A percentile compares a stretch with the other conserved stretches of the same genome.
Conservation (phyloP, 2,888 invertebrate genomes). For the Mythimna lalbum region DNA sequence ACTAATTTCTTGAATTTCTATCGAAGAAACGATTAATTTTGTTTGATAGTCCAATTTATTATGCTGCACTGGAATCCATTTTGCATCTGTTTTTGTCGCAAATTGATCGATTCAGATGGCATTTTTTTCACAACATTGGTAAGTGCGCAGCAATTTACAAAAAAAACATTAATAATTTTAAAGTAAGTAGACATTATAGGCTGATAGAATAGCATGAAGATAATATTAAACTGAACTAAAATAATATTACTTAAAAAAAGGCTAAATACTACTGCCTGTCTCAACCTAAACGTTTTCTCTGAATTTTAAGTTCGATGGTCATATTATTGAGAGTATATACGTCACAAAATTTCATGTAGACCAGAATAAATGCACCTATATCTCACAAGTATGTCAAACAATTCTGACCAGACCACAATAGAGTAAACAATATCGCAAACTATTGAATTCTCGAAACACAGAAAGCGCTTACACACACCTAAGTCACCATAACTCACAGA, state of each 20-base stretch:
- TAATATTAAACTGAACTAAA: neutral
- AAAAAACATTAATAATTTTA: neutral
- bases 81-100: constrained; percentile 11
- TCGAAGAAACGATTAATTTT: constrained; percentile 50
- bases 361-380: neutral
- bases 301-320: neutral
- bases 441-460: constrained; percentile 43
- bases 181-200: too few species aligned
- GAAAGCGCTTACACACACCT: constrained; percentile 46
- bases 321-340: neutral
- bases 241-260: neutral
- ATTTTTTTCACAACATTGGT: neutral
- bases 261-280: neutral
- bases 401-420: constrained; percentile 10
- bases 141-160: neutral
- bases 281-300: neutral
- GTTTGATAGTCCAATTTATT: constrained; percentile 55
- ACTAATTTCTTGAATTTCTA: constrained; percentile 60
- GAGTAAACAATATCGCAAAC: constrained; percentile 15
- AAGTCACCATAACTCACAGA: constrained; percentile 80
- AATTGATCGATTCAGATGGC: constrained; percentile 12
- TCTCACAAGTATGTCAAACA: constrained; percentile 1
- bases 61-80: constrained; percentile 34
- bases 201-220: too few species aligned
- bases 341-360: too few species aligned